phyloP scores from a whole-genome alignment of 2,888 invertebrate species.

The Polietes domitor region DNA sequence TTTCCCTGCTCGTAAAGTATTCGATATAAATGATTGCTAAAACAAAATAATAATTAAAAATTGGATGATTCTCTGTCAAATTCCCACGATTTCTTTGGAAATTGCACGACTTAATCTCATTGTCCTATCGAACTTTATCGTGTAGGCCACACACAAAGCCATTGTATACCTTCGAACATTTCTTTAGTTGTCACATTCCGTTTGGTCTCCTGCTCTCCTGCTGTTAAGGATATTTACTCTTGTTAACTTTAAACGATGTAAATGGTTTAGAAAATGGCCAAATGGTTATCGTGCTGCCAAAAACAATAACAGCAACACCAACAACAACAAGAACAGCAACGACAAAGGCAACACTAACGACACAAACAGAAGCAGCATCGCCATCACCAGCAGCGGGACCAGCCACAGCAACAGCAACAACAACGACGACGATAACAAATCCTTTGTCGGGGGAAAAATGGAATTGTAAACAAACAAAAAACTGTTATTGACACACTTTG shows the following conservation, averaged over 20 bases:
- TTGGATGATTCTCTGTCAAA: no score
- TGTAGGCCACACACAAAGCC: background rate
- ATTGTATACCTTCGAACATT: background rate
- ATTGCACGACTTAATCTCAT: no score
- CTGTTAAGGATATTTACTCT: slow-evolving; percentile 65
- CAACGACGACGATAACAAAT: slow-evolving; percentile 10
- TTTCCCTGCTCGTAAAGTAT: no score
- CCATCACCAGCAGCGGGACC: slow-evolving; percentile 42
- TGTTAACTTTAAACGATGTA: slow-evolving; percentile 78
- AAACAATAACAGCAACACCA: slow-evolving; percentile 9
- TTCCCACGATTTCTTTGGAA: no score
- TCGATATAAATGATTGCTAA: no score
- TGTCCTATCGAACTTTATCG: no score
- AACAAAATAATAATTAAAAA: no score
- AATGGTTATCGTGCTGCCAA: slow-evolving; percentile 61
- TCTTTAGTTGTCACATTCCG: background rate
- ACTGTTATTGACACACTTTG: slow-evolving; percentile 78
- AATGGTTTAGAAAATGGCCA: slow-evolving; percentile 77
- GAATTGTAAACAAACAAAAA: slow-evolving; percentile 77
- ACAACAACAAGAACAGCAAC: background rate
- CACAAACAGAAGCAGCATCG: slow-evolving; percentile 58
- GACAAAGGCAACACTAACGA: slow-evolving; percentile 3
- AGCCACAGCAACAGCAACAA: slow-evolving; percentile 51
- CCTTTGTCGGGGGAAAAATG: slow-evolving; percentile 35
- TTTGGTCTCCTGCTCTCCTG: slow-evolving; percentile 36